phyloP scores from a whole-genome alignment of 2,797 vertebrate species.

The Glossophaga mutica region DNA sequence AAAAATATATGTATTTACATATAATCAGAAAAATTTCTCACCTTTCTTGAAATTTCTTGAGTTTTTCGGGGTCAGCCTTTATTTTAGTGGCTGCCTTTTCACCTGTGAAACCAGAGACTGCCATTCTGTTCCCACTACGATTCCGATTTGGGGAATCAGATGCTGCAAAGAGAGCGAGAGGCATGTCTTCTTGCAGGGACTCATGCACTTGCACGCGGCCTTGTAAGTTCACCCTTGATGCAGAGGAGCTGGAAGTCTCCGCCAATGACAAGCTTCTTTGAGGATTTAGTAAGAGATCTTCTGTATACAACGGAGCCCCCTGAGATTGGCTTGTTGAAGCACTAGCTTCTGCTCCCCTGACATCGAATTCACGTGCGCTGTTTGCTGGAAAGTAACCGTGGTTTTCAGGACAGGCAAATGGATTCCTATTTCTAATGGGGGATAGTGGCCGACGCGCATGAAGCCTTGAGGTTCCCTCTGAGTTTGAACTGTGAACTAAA shows the following conservation, averaged over 20 bases:
- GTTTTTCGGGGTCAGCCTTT: conserved; percentile 73
- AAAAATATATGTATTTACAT: not conserved
- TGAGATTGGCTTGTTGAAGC: not conserved
- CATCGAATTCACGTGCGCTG: not conserved
- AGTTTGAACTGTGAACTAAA: not conserved
- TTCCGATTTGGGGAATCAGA: conserved; percentile 60
- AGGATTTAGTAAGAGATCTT: not conserved
- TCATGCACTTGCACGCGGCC: conserved; percentile 5
- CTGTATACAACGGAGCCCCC: not conserved
- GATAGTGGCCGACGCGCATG: conserved; percentile 35
- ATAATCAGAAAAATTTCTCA: conserved; percentile 44
- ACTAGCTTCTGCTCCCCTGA: not conserved
- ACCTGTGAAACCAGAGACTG: not conserved
- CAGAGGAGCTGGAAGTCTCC: conserved; percentile 35
- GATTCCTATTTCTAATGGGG: conserved; percentile 52
- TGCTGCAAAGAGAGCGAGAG: conserved; percentile 36
- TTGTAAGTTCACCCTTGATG: conserved; percentile 44
- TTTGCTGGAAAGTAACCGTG: not conserved
- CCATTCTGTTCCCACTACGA: not conserved
- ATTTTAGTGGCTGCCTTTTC: conserved; percentile 29
- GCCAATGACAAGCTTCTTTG: not conserved
- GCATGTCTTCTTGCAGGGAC: conserved; percentile 41
- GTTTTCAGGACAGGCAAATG: not conserved
- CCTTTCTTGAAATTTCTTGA: conserved; percentile 77
- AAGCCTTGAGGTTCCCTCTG: conserved; percentile 25